Base-by-base conservation (phyloP, 64 coral and sea anemone species). In the Actinia equina region DNA sequence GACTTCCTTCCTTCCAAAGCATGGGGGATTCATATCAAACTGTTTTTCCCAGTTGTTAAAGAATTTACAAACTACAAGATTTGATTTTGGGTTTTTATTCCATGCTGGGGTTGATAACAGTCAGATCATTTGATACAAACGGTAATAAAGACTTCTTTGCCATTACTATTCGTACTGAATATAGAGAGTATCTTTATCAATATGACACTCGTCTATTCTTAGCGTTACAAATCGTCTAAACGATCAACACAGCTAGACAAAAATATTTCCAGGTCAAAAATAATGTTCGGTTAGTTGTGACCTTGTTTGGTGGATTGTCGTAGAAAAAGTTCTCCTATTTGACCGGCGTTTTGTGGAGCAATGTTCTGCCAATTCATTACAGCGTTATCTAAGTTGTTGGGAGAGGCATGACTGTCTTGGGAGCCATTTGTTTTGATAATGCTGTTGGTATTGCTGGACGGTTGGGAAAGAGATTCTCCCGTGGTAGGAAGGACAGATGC, bases 291-390 rank as follows among this genome's bases (percentile, higher is more conserved):
- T 8, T 25, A 30, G n/a, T 74, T 27, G 43, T 81, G 78, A 22
- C 49, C 43, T 18, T 44, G 78, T 81, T 81, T 81, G 12, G 78
- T 81, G 1, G 42, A 49, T 20, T 81, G 41, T 49, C 78, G 78
- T 81, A 52, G 49, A 49, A 81, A 81, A 81, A 81, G 78, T 81
- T 81, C 15, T 49, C 78, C 78, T 52, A 81, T 16, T n/a, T 81
- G 78, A 17, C 49, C 49, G 7, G 17, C 15, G 22, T 74, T 41
- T 52, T 81, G 78, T 20, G 78, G 78, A 81, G 78, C 78, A 8
- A 81, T 7, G 18, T 81, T 81, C 49, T 81, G 78, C 78, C 78
- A 81, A 23, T 52, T 44, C 78, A 81, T 81, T 52, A 81, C 78
- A 20, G 43, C 78, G 5, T 44, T 81, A 52, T 81, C 17, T 81